Evolutionary conservation across 2,888 invertebrate species (phyloP), one percentile per base, ranked within the genome.

Genomic region (Gonocerus acuteangulatus): DNA sequence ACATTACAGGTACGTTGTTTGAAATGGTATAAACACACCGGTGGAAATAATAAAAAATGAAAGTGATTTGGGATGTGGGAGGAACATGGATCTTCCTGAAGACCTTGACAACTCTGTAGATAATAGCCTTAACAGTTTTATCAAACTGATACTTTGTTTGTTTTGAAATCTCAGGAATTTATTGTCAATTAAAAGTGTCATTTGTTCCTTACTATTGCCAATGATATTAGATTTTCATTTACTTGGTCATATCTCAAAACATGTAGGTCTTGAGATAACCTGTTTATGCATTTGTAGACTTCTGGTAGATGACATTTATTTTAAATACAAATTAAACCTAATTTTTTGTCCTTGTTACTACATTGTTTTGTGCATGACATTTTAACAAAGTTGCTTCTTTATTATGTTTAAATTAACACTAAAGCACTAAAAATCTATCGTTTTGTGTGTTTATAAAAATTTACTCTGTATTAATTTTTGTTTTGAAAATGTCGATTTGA

Each of bases 1-100:
- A 23, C 42, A 32, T n/a, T 36, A 16, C 49, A 49, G 52, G 42
- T 48, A 52, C 44, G 52, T 47, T 60, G n/a, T 45, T 54, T 51
- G 39, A 44, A 62, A 62, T 60, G 39, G 39, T 39, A 15, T 15
- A 39, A 27, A 27, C 27, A 27, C 27, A 27, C 27, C 27, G 27
- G 27, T 27, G 4, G 13, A 39, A 11, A 39, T 39, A n/a, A 4
- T 39, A 9, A 15, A 15, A 39, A 39, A 9, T 9, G n/a, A 39
- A 39, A 39, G 13, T 13, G 4, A 18, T 21, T 49, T n/a, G 15
- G 21, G 9, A 16, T 15, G 4, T 6, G 16, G 21, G 27, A n/a
- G 6, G 4, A 15, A 9, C 9, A 13, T 23, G 9, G n/a, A 49
- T 15, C 13, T 15, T 49, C 9, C 51, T n/a, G 3, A 48, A 3